Evolutionary conservation across 1,140 invertebrate genomes (phyloP).

Genomic region (Habropoda laboriosa): DNA sequence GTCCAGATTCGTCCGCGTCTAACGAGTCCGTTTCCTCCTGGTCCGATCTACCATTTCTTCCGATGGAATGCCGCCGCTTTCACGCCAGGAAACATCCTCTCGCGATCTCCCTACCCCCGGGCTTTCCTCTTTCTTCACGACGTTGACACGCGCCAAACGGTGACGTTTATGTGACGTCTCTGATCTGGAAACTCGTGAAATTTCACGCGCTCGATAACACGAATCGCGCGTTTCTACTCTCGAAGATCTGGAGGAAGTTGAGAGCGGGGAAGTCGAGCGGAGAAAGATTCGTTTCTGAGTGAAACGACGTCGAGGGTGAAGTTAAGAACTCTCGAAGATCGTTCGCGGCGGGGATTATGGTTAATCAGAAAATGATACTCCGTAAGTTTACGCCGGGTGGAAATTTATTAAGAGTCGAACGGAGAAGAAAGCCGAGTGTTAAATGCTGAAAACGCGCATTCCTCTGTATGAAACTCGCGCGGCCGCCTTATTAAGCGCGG

Average conservation of each 20-base stretch:
- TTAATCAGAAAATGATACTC: not conserved
- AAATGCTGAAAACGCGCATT: constrained; percentile 10
- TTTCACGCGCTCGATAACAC: too few species aligned
- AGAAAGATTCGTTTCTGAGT: not conserved
- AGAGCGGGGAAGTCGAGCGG: too few species aligned
- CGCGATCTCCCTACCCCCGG: constrained; percentile 1
- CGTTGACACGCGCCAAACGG: constrained; percentile 20
- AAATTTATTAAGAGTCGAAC: not conserved
- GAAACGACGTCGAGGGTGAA: too few species aligned
- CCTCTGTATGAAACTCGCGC: not conserved
- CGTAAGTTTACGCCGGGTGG: constrained; percentile 13
- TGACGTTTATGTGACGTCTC: constrained; percentile 15
- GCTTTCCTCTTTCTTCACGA: constrained; percentile 10
- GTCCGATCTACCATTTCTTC: constrained; percentile 34
- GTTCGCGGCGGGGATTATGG: too few species aligned
- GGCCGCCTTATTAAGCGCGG: constrained; percentile 12
- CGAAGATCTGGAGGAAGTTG: too few species aligned
- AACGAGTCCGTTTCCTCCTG: constrained; percentile 54
- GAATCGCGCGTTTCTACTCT: not conserved
- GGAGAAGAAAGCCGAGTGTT: not conserved
- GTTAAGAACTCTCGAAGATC: too few species aligned
- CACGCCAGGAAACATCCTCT: constrained; percentile 36
- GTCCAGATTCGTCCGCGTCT: constrained; percentile 10
- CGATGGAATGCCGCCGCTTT: constrained; percentile 19
- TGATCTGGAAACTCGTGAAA: not conserved